These are phyloP conservation scores for Stenotaenia linearis DNA, from an alignment of 2,888 invertebrate species.

Conservation along the genomic window DNA sequence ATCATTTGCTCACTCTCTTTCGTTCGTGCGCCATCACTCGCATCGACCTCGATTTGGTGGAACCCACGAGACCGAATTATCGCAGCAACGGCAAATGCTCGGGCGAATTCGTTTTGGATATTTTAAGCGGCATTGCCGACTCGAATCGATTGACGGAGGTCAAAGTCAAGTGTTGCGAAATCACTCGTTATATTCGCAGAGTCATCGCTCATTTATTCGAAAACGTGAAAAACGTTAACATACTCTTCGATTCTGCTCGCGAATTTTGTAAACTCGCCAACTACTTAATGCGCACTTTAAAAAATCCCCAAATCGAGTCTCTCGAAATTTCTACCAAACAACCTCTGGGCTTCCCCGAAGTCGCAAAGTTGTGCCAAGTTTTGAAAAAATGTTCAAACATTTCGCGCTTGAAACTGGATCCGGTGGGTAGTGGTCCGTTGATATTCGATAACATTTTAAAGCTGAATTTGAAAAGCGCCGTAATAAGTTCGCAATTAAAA, in stretches of 20 bases:
- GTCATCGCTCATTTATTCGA: neutral
- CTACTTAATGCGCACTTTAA: neutral
- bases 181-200: neutral
- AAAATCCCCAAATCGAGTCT: neutral
- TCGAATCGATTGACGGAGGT: neutral
- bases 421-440: neutral
- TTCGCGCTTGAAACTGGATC: neutral
- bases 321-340: neutral
- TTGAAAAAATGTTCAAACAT: neutral
- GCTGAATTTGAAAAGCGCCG: neutral
- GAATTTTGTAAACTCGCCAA: neutral
- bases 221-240: neutral
- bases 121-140: neutral
- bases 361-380: neutral
- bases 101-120: neutral
- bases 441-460: neutral
- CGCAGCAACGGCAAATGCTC: neutral
- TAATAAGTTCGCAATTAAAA: neutral
- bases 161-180: neutral
- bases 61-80: too few relatives aligned
- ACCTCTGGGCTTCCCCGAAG: neutral
- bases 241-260: neutral
- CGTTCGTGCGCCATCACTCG: neutral
- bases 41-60: neutral
- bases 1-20: neutral